Evolutionary conservation across 1,140 invertebrate species (phyloP).

Genomic region (Drosophila sechellia): DNA sequence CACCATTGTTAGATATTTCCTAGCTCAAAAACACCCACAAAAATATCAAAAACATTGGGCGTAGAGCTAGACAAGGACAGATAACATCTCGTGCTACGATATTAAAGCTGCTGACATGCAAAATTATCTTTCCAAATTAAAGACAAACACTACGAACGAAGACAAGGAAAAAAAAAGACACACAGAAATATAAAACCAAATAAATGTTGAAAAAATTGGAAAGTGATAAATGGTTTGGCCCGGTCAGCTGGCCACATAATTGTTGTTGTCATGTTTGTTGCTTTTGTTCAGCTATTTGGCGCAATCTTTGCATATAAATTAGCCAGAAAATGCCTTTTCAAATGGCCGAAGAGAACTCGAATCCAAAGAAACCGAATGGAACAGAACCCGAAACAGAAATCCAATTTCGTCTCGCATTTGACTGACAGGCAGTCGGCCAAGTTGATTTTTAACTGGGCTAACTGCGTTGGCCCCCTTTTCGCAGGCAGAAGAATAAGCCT

Average conservation of each 20-base stretch:
- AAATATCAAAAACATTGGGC: not conserved
- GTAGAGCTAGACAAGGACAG: conserved; percentile 1
- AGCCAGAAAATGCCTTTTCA: conserved; percentile 67
- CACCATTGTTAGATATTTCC: not conserved
- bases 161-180: conserved; percentile 20
- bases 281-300: conserved; percentile 68
- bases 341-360: conserved; percentile 55
- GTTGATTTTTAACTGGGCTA: conserved; percentile 65
- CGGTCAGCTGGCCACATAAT: conserved; percentile 56
- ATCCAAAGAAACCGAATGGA: conserved; percentile 25
- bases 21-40: conserved; percentile 14
- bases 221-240: conserved; percentile 77
- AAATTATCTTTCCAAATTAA: conserved; percentile 61
- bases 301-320: conserved; percentile 77
- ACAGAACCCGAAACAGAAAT: conserved; percentile 29
- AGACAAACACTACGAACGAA: conserved; percentile 50
- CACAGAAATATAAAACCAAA: conserved; percentile 23
- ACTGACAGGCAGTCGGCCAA: conserved; percentile 37
- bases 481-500: conserved; percentile 30
- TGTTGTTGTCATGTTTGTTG: conserved; percentile 41
- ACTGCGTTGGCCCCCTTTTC: conserved; percentile 50
- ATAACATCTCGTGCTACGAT: conserved; percentile 42
- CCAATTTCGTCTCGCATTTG: conserved; percentile 30
- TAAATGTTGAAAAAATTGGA: conserved; percentile 50
- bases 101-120: conserved; percentile 62